Percentiles rank a stretch among this genome's conserved stretches.
Conservation (phyloP, 1,140 invertebrate genomes). For the Muscidifurax raptorellus region DNA sequence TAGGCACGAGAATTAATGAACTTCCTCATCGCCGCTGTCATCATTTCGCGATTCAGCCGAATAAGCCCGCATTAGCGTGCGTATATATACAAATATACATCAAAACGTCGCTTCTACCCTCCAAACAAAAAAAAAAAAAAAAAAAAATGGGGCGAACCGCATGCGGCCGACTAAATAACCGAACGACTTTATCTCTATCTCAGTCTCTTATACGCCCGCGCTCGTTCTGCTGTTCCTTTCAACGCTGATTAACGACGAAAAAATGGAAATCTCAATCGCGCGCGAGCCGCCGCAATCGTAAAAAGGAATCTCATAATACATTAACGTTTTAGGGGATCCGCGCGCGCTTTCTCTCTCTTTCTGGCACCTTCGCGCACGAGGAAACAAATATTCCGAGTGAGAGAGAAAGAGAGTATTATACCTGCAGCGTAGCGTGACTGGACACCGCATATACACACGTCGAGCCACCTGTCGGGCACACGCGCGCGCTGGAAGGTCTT, state of each 20-base stretch:
- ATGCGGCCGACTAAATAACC: not conserved
- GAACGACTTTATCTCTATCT: not conserved
- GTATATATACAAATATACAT: not conserved
- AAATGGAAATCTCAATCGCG: conserved; percentile 46
- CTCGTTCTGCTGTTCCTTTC: not conserved
- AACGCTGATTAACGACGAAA: conserved; percentile 44
- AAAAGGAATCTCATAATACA: conserved; percentile 45
- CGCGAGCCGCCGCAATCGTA: conserved; percentile 12
- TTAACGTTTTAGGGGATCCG: conserved; percentile 30
- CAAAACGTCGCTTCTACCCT: not conserved
- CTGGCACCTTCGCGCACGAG: no score
- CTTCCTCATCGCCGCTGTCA: not conserved
- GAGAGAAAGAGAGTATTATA: no score
- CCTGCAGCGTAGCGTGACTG: conserved; percentile 3
- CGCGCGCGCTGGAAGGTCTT: not conserved
- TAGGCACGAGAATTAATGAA: not conserved
- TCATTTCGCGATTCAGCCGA: not conserved
- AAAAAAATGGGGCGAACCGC: not conserved
- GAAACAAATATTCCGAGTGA: not conserved
- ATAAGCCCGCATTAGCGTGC: not conserved
- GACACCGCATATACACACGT: not conserved
- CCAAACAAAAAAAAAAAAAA: not conserved
- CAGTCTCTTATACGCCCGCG: not conserved
- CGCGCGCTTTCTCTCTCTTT: not conserved
- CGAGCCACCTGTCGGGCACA: conserved; percentile 14